Base-by-base conservation (phyloP, 64 coral and sea anemone genomes). In the Astreopora myriophthalma region DNA sequence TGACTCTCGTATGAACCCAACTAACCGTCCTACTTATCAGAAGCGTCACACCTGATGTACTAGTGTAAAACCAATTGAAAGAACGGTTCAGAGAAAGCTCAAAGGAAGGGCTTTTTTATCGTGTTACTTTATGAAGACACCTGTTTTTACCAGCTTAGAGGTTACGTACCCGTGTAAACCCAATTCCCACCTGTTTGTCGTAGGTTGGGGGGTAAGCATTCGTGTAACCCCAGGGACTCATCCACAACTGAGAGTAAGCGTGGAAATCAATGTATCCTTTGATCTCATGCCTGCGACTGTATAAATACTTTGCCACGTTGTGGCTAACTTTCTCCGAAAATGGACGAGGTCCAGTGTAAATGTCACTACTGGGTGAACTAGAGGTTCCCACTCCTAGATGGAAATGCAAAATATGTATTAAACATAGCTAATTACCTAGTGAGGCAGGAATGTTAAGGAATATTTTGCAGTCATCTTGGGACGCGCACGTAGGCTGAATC, bases 201-300 rank as follows among this genome's bases (percentile, higher is more conserved):
- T 93, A 98, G 12, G 90, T 27, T 25, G 86, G 93, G 33, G 96
- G 93, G 35, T 95, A 87, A 3, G 12, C 3, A 6, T 8, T 85
- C 0, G 80, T 91, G 69, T 98, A 95, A 69, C 96, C 96, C 96
- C 96, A 98, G 0, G 96, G 96, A 32, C 93, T 90, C 93, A 98
- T 90, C 80, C 90, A 98, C 86, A 98, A 19, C 34, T 98, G 94
- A 67, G 90, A 86, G 57, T 95, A 98, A 19, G 96, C 69, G 61
- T 98, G 96, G 35, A 98, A 95, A 33, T 98, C 96, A 23, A 98
- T 92, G 22, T 95, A 98, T 14, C 94, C 96, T 33, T 95, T 95
- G 28, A 98, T 26, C 31, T 93, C 86, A 23, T 64, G 72, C 33
- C 94, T 90, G 13, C 92, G 69, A 1, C 8, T 32, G 69, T 82